phyloP scores from a whole-genome alignment of 2,113 vertebrate species.

The Cisticola juncidis region DNA sequence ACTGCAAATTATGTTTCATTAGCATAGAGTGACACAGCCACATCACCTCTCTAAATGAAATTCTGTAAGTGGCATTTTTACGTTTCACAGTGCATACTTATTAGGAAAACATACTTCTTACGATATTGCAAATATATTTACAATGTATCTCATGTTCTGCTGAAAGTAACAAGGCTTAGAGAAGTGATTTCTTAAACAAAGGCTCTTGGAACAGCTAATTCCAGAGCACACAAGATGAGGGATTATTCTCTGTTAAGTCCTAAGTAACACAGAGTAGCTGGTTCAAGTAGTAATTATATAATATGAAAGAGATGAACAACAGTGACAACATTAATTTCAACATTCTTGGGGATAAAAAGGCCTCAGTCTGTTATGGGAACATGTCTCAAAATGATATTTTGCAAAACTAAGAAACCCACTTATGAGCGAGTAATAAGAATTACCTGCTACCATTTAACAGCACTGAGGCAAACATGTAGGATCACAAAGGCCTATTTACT shows the following conservation, averaged over 20 bases:
- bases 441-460: neutral
- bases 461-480: neutral
- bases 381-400: neutral
- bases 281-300: slow-evolving; percentile 57
- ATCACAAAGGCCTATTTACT: neutral
- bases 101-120: neutral
- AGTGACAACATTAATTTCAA: slow-evolving; percentile 21
- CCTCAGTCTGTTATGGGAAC: neutral
- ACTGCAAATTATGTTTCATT: neutral
- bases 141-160: neutral
- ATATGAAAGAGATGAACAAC: slow-evolving; percentile 38
- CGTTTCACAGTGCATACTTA: neutral
- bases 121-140: neutral
- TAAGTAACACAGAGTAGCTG: slow-evolving; percentile 48
- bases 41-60: neutral
- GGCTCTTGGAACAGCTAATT: slow-evolving; percentile 62
- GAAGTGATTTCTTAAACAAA: slow-evolving; percentile 56
- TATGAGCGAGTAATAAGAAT: neutral
- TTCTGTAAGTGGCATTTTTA: neutral
- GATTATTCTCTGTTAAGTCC: slow-evolving; percentile 56
- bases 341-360: neutral
- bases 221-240: slow-evolving; percentile 45
- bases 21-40: neutral
- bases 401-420: neutral
- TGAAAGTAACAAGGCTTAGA: slow-evolving; percentile 49